Base-by-base conservation (phyloP, 2,797 vertebrate species). In the Myotis planiceps region DNA sequence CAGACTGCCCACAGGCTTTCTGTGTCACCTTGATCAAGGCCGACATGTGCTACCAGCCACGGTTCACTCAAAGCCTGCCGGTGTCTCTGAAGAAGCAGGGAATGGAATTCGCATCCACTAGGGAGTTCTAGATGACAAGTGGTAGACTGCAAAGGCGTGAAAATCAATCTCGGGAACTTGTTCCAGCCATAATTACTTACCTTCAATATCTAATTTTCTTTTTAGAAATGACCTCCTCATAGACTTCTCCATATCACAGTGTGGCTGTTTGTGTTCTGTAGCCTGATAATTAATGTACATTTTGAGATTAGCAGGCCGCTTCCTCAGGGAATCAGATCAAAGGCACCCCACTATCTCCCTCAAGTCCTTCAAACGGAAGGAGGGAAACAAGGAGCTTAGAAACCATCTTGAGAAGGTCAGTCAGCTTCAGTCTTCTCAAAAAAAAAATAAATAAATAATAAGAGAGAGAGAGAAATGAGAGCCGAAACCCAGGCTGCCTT, bases 121-220 rank as follows among this genome's bases (percentile, higher is more conserved):
- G 21, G 49, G n/a, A 47, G 14, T 16, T 74, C 75, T 37, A n/a
- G 13, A 34, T 4, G 90, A 66, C 34, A 55, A 84, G 5, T 1
- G 16, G 53, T 2, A 7, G 42, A 34, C 37, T 2, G 6, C n/a
- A 80, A 34, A 74, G 37, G 47, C 19, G 13, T 47, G 23, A 51
- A 80, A 65, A 78, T 58, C 75, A 49, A 49, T 34, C n/a, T 9
- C 27, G 9, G 10, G 13, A 16, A 80, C 39, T n/a, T 47, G 39
- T 10, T 78, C 15, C 32, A 58, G 39, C 2, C 16, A 13, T 74
- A 45, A 72, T 81, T 51, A 79, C 79, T 82, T 78, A 51, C 37
- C 37, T 69, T 78, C 81, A 39, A 37, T 45, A 94, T 93, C 91
- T 89, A 79, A 69, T 58, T 83, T 96, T 78, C 32, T 51, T n/a